phyloP scores from a whole-genome alignment of 2,888 invertebrate species.

The Amblyjoppa fuscipennis region DNA sequence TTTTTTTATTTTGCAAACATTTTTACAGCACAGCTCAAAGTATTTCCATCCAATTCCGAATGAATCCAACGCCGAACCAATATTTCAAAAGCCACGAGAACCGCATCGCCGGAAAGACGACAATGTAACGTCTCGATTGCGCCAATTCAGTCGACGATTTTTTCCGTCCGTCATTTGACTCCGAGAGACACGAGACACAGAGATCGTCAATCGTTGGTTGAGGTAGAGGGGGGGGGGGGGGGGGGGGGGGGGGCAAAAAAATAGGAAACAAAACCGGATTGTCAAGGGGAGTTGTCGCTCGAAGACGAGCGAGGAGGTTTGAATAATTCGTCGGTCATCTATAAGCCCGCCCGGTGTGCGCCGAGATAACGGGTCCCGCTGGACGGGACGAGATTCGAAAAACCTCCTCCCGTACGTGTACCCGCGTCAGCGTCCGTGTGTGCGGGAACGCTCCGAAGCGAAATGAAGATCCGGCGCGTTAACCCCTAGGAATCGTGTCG shows the following conservation, averaged over 20 bases:
- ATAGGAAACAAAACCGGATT: conserved; percentile 45
- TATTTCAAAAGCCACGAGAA: background rate
- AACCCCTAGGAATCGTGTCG: conserved; percentile 47
- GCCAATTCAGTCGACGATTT: background rate
- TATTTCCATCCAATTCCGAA: background rate
- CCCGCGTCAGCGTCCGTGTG: background rate
- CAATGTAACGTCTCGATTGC: background rate
- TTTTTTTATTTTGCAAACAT: background rate
- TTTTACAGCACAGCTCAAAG: background rate
- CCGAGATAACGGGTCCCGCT: conserved; percentile 29
- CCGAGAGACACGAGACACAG: conserved; percentile 5
- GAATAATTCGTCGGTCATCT: conserved; percentile 61
- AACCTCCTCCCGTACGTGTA: background rate
- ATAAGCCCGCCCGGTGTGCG: conserved; percentile 53
- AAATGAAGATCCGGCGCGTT: conserved; percentile 48
- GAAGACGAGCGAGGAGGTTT: conserved; percentile 41
- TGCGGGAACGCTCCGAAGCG: background rate
- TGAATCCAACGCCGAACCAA: background rate
- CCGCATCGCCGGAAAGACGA: background rate
- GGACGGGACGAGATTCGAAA: conserved; percentile 16
- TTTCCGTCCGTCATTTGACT: conserved; percentile 8
- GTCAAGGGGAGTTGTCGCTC: conserved; percentile 27
- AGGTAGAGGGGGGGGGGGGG: too few species aligned
- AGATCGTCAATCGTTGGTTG: background rate
- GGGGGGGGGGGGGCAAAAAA: background rate